These are phyloP conservation scores for Chiridota heheva DNA, from an alignment of 35 echinoderm and acorn worm species.

Conservation along the genomic window DNA sequence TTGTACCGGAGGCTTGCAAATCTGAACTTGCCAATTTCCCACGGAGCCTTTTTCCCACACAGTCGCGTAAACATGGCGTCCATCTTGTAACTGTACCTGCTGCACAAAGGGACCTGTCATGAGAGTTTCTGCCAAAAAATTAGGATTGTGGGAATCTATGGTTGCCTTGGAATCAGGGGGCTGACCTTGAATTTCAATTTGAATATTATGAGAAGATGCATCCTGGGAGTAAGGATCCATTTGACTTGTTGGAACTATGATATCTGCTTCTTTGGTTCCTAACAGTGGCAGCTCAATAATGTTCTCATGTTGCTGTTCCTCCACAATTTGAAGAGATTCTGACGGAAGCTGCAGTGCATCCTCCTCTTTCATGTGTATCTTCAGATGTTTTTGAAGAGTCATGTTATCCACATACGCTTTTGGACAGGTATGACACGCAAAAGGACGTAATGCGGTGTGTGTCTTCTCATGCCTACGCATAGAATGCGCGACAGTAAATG, in stretches of 20 bases:
- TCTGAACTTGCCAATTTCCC: slow-evolving; percentile 49
- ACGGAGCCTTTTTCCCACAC: slow-evolving; percentile 30
- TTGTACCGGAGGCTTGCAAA: no score
- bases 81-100: slow-evolving; percentile 37
- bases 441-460: slow-evolving; percentile 46
- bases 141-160: no score
- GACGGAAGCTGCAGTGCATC: slow-evolving; percentile 10
- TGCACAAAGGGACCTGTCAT: slow-evolving; percentile 25
- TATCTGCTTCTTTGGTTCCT: no score
- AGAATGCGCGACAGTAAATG: slow-evolving; percentile 50
- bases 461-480: slow-evolving; percentile 65
- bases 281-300: slow-evolving; percentile 32
- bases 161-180: no score
- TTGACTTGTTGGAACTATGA: no score
- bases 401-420: slow-evolving; percentile 47
- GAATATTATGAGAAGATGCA: no score
- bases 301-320: not conserved
- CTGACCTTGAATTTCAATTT: no score
- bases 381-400: slow-evolving; percentile 41
- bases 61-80: slow-evolving; percentile 28
- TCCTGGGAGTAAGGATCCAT: no score
- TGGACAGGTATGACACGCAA: slow-evolving; percentile 51
- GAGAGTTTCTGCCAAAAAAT: not conserved
- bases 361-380: slow-evolving; percentile 24
- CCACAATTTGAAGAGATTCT: slow-evolving; percentile 18